Evolutionary conservation across 30 jellyfish, hydroid and myxozoan genomes (phyloP).

Genomic region (Chironex yamaguchii): DNA sequence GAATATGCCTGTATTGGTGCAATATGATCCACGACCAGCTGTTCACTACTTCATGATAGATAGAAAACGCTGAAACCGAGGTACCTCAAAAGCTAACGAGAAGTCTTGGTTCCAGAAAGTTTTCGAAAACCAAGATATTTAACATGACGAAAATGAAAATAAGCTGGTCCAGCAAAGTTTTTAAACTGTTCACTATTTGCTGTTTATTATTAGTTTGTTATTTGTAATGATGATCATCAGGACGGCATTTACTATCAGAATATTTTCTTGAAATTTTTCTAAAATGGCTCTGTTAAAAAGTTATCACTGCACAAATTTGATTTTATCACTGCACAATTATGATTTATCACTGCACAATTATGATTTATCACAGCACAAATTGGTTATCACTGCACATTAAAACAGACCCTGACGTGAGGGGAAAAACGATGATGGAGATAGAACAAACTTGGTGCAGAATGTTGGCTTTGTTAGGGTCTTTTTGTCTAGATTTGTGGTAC

Average conservation of each 20-base stretch:
- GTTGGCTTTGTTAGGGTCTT: too few species aligned
- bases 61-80: conserved; percentile 45
- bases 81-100: conserved; percentile 9
- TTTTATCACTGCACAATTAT: not conserved
- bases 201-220: conserved; percentile 27
- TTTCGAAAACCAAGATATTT: conserved; percentile 40
- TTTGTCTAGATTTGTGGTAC: too few species aligned
- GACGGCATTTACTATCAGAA: conserved; percentile 32
- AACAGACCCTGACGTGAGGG: too few species aligned
- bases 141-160: conserved; percentile 6
- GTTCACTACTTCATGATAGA: conserved; percentile 46
- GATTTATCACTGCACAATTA: too few species aligned
- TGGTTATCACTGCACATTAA: too few species aligned
- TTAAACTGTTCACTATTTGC: conserved; percentile 22
- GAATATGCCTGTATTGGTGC: conserved; percentile 33
- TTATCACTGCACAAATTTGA: not conserved
- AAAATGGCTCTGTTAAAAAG: conserved; percentile 37
- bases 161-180: too few species aligned
- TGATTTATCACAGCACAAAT: too few species aligned
- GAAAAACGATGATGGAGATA: too few species aligned
- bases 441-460: too few species aligned
- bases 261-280: conserved; percentile 28
- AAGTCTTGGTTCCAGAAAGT: conserved; percentile 47
- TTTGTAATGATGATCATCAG: conserved; percentile 19
- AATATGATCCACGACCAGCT: conserved; percentile 49